These are phyloP conservation scores for Thalassophryne amazonica DNA, from an alignment of 2,797 vertebrate species.

Conservation along the genomic window DNA sequence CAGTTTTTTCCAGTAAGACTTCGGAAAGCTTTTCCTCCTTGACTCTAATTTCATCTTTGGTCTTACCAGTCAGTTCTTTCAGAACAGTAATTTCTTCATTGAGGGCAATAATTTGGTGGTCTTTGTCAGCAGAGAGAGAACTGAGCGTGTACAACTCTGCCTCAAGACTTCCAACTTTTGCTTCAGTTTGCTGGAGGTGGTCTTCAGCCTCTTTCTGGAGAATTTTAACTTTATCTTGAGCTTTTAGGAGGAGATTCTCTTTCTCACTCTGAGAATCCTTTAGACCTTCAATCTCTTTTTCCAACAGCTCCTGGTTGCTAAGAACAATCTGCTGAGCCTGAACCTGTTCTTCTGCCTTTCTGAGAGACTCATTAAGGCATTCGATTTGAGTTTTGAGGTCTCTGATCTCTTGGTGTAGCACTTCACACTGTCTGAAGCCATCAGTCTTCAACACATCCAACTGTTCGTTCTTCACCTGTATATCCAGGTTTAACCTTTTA, in stretches of 20 bases:
- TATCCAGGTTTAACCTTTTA: conserved; percentile 34
- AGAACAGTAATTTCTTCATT: conserved; percentile 39
- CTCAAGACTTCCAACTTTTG: conserved; percentile 64
- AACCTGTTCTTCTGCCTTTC: conserved; percentile 39
- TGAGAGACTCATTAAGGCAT: conserved; percentile 18
- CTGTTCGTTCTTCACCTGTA: conserved; percentile 33
- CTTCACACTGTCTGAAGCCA: conserved; percentile 10
- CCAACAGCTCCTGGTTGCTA: conserved; percentile 28
- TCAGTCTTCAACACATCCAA: conserved; percentile 28
- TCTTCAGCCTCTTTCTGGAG: too few species aligned
- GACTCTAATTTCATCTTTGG: conserved; percentile 40
- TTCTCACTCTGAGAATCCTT: too few species aligned
- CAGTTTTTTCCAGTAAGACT: conserved; percentile 40
- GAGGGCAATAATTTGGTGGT: conserved; percentile 68
- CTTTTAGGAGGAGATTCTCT: too few species aligned
- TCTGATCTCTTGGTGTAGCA: conserved; percentile 32
- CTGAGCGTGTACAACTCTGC: conserved; percentile 27
- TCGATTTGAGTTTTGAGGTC: conserved; percentile 31
- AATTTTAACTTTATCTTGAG: too few species aligned
- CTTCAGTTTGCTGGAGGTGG: conserved; percentile 25
- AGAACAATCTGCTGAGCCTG: conserved; percentile 20
- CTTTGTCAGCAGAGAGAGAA: conserved; percentile 52
- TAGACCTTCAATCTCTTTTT: too few species aligned
- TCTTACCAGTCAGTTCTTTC: conserved; percentile 21
- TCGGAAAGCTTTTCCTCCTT: conserved; percentile 52